Evolutionary conservation across 2,113 vertebrate genomes (phyloP), one percentile per base, ranked within the genome.

Genomic region (Macrotis lagotis): DNA sequence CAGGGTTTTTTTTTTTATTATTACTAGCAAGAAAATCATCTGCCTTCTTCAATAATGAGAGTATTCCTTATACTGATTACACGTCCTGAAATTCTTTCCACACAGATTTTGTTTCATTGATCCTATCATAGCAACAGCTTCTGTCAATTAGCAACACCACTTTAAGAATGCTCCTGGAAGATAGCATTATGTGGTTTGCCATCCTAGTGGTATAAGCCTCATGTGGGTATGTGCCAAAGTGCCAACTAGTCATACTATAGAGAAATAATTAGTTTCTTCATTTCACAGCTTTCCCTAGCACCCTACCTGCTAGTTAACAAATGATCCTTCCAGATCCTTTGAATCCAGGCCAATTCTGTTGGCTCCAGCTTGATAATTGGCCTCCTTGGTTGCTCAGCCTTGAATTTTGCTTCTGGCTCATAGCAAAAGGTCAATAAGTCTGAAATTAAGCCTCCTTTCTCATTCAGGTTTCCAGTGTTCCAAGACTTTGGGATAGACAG

Each of bases 21-120:
- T 31, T 59, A 59, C 51, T 8, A 53, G 28, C 52, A 89, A 91
- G 24, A 89, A 48, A 95, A 31, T 31, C 47, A 50, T 26, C 0
- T 26, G 48, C 59, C 44, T 88, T 51, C 47, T 55, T 91, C 83
- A 53, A 52, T 91, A 53, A 51, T 25, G 31, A 96, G 90, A 94
- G 49, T 31, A 9, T 48, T 22, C n/a, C n/a, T n/a, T n/a, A n/a
- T n/a, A n/a, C n/a, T n/a, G n/a, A n/a, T n/a, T n/a, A n/a, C n/a
- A n/a, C n/a, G n/a, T n/a, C n/a, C n/a, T n/a, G 55, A 94, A 49
- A 52, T 28, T 10, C 6, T 28, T 8, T 37, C 50, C 14, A 8
- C 10, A 25, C 50, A 48, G 88, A 52, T 55, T 28, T 92, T 55
- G 19, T 22, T 59, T 52, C n/a, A 25, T 50, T 2, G 0, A 8